Conservation (phyloP, 2,888 invertebrate species). For the Onchidella celtica region DNA sequence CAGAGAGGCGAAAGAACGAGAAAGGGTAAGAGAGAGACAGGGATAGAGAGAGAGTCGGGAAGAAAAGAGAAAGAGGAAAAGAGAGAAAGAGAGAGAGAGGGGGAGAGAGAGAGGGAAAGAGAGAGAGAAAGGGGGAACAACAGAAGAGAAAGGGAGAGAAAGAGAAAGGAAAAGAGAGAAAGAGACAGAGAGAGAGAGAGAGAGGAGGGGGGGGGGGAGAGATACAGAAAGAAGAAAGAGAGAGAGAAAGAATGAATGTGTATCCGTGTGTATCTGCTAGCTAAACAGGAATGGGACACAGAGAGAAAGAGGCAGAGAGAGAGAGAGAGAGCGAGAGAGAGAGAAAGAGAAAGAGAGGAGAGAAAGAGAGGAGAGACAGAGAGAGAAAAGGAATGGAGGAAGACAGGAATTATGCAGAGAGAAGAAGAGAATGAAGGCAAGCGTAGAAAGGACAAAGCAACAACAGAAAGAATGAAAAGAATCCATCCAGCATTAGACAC, state of each 20-base stretch:
- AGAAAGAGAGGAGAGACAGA: not conserved
- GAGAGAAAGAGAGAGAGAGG: not conserved
- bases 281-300: too few relatives aligned
- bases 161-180: not conserved
- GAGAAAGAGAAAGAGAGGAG: not conserved
- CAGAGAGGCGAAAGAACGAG: too few relatives aligned
- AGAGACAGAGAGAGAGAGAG: not conserved
- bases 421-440: not conserved
- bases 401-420: not conserved
- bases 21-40: too few relatives aligned
- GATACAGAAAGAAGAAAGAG: not conserved
- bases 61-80: not conserved
- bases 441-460: not conserved
- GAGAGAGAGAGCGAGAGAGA: not conserved
- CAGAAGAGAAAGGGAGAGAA: not conserved
- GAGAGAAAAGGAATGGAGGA: not conserved
- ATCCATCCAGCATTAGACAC: too few relatives aligned
- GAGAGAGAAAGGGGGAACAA: not conserved
- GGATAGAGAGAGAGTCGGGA: not conserved
- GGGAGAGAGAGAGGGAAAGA: not conserved
- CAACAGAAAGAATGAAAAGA: not conserved
- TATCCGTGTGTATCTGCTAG: too few relatives aligned
- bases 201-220: not conserved
- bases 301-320: conserved; percentile 1
- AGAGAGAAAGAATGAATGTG: conserved; percentile 4